phyloP scores from a whole-genome alignment of 1,140 invertebrate genomes.

The Drosophila equinoxialis region DNA sequence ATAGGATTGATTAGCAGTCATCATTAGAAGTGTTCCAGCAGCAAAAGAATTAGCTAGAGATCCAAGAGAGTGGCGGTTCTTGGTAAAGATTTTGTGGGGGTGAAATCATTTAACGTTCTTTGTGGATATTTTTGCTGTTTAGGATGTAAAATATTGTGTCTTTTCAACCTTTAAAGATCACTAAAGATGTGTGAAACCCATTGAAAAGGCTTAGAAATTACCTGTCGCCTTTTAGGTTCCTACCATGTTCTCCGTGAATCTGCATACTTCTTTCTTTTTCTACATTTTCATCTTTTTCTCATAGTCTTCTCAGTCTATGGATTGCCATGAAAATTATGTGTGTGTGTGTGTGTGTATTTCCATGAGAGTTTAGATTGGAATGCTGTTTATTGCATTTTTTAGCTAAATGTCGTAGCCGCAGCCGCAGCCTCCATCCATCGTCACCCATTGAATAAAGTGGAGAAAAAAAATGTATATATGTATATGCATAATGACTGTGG shows the following conservation, averaged over 20 bases:
- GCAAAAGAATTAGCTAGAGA: not conserved
- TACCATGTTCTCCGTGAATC: not conserved
- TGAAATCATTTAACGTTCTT: too few relatives aligned
- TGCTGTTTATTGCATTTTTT: conserved; percentile 76
- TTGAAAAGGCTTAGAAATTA: conserved; percentile 44
- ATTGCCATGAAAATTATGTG: conserved; percentile 19
- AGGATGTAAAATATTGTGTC: too few relatives aligned
- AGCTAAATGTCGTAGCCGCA: conserved; percentile 61
- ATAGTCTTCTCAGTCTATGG: not conserved
- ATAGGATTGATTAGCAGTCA: too few relatives aligned
- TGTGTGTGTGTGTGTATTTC: conserved; percentile 25
- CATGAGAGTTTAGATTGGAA: conserved; percentile 65
- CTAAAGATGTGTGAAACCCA: too few relatives aligned
- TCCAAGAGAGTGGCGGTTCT: not conserved
- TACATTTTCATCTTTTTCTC: conserved; percentile 24
- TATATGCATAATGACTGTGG: conserved; percentile 65
- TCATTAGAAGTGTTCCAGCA: too few relatives aligned
- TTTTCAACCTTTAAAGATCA: too few relatives aligned
- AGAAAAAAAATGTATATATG: conserved; percentile 15
- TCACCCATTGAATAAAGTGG: conserved; percentile 50
- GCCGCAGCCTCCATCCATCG: conserved; percentile 24
- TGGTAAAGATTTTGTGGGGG: too few relatives aligned
- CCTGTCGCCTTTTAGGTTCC: conserved; percentile 28
- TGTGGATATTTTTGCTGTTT: too few relatives aligned
- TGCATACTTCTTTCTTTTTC: not conserved